Percentiles rank a stretch among this genome's conserved stretches.
Evolutionary conservation across 2,797 vertebrate species (phyloP).

Genomic region (Sebastes jordani): DNA sequence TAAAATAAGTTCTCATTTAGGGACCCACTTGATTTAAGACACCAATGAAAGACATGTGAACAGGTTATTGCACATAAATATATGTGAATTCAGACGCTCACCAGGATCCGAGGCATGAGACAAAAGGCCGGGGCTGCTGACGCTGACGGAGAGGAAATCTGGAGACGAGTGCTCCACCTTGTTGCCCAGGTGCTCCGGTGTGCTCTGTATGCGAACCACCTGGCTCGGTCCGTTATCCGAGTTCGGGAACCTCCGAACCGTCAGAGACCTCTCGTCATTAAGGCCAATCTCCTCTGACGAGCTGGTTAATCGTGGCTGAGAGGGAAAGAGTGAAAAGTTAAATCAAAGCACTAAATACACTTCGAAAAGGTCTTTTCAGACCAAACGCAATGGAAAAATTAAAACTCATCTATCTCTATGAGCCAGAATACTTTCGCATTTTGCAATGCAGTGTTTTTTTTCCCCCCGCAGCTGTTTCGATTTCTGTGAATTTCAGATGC

Average conservation of each 20-base stretch:
- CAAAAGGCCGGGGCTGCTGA: constrained; percentile 88
- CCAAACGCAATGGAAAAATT: too few relatives aligned
- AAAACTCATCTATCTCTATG: too few relatives aligned
- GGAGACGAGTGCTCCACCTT: constrained; percentile 70
- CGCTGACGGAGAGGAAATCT: constrained; percentile 85
- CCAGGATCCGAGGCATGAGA: constrained; percentile 76
- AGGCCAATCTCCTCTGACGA: constrained; percentile 87
- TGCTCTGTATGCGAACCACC: constrained; percentile 87
- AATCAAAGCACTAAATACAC: not conserved
- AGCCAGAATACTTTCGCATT: too few relatives aligned
- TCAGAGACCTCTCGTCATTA: constrained; percentile 88
- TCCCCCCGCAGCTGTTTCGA: too few relatives aligned
- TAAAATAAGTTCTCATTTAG: constrained; percentile 21
- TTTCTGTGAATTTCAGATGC: too few relatives aligned
- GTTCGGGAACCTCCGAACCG: constrained; percentile 89
- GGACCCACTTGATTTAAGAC: not conserved
- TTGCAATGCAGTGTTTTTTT: too few relatives aligned
- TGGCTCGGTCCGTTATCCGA: constrained; percentile 82
- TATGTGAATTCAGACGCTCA: constrained; percentile 20
- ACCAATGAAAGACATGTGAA: not conserved
- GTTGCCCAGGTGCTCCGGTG: constrained; percentile 82
- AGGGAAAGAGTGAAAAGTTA: not conserved
- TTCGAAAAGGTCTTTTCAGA: not conserved
- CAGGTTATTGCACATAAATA: not conserved
- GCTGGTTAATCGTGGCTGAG: constrained; percentile 88